Percentiles rank a stretch among this genome's conserved stretches.
Conservation (phyloP, 2,797 vertebrate species). For the Sebastes itinus region DNA sequence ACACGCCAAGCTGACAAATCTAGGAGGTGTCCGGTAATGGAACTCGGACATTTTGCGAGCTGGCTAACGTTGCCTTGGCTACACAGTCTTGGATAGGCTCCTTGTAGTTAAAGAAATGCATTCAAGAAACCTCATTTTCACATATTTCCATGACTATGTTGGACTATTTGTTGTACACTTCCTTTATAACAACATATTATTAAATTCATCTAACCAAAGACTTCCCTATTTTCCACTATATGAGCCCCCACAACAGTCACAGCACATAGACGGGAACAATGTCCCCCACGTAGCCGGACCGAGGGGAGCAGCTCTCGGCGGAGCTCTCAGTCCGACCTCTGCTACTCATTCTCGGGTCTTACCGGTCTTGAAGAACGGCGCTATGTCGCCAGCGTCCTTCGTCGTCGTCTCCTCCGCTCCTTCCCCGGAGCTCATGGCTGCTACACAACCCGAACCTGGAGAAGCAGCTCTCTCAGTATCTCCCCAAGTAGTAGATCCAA, state of each 20-base stretch:
- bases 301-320: slow-evolving; percentile 44
- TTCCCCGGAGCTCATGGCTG: slow-evolving; percentile 90
- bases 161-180: not conserved
- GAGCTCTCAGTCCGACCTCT: slow-evolving; percentile 31
- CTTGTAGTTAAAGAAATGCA: not conserved
- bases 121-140: not conserved
- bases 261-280: slow-evolving; percentile 64
- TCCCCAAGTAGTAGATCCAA: slow-evolving; percentile 59
- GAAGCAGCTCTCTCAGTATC: slow-evolving; percentile 41
- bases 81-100: slow-evolving; percentile 7
- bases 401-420: slow-evolving; percentile 92
- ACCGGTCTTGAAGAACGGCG: slow-evolving; percentile 94
- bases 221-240: not conserved
- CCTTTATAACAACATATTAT: not conserved
- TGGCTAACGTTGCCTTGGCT: slow-evolving; percentile 52
- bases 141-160: not conserved
- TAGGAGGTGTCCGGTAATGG: slow-evolving; percentile 57
- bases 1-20: not conserved
- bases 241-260: slow-evolving; percentile 37
- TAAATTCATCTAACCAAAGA: not conserved
- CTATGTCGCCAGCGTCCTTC: slow-evolving; percentile 94
- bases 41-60: slow-evolving; percentile 42
- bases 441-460: slow-evolving; percentile 65
- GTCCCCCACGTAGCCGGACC: slow-evolving; percentile 46
- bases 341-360: slow-evolving; percentile 63